Conservation (phyloP, 2,888 invertebrate genomes). For the Hirtodrosophila confusa region DNA sequence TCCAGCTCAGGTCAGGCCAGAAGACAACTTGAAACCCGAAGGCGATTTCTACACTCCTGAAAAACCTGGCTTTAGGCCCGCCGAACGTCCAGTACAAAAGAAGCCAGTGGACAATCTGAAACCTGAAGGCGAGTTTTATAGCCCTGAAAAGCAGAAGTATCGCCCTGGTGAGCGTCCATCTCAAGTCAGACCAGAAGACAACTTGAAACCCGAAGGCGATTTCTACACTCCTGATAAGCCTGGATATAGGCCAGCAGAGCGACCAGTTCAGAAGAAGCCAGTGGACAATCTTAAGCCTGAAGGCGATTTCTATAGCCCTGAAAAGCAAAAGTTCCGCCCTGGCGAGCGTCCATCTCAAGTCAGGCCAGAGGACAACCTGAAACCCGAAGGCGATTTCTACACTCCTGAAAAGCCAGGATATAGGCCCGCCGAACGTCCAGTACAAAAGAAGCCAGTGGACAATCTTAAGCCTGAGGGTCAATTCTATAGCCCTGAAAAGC, state of each 20-base stretch:
- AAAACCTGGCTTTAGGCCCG: conserved; percentile 83
- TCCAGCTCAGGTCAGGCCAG: conserved; percentile 84
- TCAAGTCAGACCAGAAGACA: conserved; percentile 85
- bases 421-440: no score
- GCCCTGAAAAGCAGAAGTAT: conserved; percentile 84
- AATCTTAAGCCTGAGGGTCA: no score
- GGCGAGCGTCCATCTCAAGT: conserved; percentile 84
- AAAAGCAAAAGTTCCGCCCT: conserved; percentile 82
- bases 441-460: no score
- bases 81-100: conserved; percentile 74
- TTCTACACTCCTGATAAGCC: conserved; percentile 83
- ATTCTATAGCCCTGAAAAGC: no score
- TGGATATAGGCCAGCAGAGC: conserved; percentile 84
- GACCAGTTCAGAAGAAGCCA: conserved; percentile 85
- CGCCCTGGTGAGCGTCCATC: conserved; percentile 84
- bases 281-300: conserved; percentile 85
- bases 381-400: no score
- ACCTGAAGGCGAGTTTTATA: conserved; percentile 86
- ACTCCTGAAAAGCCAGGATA: no score
- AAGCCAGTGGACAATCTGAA: conserved; percentile 85
- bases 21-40: conserved; percentile 75
- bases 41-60: conserved; percentile 84
- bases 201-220: conserved; percentile 86
- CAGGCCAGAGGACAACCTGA: no score
- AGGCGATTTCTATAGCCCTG: no score